A percentile compares a stretch with the other conserved stretches of the same genome.
These are phyloP conservation scores for Ailuropoda melanoleuca DNA, from an alignment of 2,113 vertebrate genomes.

Conservation along the genomic window DNA sequence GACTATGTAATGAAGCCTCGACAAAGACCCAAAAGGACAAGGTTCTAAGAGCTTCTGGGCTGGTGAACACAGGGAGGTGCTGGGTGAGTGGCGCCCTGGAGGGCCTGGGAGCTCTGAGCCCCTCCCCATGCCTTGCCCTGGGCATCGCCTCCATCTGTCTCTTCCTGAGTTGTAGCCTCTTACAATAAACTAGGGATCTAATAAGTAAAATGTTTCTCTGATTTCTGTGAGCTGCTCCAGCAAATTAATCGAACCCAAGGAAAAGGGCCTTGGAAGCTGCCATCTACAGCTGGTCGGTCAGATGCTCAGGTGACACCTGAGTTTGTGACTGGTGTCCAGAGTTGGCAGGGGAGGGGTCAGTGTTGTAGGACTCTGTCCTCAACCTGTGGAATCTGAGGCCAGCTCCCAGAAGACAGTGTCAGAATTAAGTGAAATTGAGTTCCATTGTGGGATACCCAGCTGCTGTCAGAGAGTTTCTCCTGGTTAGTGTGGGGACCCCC, in stretches of 20 bases:
- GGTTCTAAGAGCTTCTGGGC: not conserved
- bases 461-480: not conserved
- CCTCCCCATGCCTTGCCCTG: not conserved
- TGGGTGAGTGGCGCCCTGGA: not conserved
- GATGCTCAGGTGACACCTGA: not conserved
- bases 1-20: not conserved
- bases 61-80: not conserved
- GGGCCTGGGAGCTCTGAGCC: not conserved
- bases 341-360: not conserved
- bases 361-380: not conserved
- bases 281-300: not conserved
- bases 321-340: not conserved
- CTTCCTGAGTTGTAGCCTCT: not conserved
- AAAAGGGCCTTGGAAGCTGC: not conserved
- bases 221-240: not conserved
- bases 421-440: not conserved
- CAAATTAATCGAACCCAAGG: not conserved
- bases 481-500: not conserved
- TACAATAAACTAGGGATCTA: not conserved
- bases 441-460: not conserved
- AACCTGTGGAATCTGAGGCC: not conserved
- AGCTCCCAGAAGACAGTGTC: not conserved
- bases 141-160: not conserved
- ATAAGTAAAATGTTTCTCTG: not conserved
- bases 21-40: not conserved